Evolutionary conservation across 2,113 vertebrate genomes (phyloP).

Genomic region (Rhombomys opimus): DNA sequence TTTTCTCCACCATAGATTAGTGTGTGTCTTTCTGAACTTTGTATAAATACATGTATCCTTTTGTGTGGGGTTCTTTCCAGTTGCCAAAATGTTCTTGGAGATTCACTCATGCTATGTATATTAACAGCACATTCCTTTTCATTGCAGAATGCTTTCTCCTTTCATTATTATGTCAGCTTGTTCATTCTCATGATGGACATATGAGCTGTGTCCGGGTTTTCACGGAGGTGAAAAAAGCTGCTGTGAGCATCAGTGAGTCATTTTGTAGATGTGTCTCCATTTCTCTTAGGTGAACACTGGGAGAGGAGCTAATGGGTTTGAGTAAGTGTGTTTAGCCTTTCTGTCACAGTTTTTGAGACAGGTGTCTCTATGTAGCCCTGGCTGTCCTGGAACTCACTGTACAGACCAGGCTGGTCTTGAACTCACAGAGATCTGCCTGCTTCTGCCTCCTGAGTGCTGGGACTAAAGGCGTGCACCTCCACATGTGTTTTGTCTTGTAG

Average conservation of each 20-base stretch:
- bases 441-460: background rate
- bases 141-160: background rate
- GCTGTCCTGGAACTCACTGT: background rate
- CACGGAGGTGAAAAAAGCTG: slow-evolving; percentile 12
- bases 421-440: background rate
- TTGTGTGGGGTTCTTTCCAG: background rate
- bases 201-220: background rate
- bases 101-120: background rate
- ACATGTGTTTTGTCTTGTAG: background rate
- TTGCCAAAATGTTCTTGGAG: slow-evolving; percentile 12
- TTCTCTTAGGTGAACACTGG: slow-evolving; percentile 26
- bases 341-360: background rate
- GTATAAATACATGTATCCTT: background rate
- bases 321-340: background rate
- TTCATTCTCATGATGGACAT: slow-evolving; percentile 6
- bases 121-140: background rate
- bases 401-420: background rate
- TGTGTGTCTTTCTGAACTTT: background rate
- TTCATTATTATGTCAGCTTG: background rate
- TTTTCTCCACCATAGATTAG: background rate
- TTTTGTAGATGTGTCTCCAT: slow-evolving; percentile 31
- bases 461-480: background rate
- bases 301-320: background rate
- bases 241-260: slow-evolving; percentile 1
- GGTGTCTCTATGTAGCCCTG: background rate